Evolutionary conservation across 2,113 vertebrate species (phyloP), one percentile per base, ranked within the genome.

Genomic region (Phylloscopus trochilus): DNA sequence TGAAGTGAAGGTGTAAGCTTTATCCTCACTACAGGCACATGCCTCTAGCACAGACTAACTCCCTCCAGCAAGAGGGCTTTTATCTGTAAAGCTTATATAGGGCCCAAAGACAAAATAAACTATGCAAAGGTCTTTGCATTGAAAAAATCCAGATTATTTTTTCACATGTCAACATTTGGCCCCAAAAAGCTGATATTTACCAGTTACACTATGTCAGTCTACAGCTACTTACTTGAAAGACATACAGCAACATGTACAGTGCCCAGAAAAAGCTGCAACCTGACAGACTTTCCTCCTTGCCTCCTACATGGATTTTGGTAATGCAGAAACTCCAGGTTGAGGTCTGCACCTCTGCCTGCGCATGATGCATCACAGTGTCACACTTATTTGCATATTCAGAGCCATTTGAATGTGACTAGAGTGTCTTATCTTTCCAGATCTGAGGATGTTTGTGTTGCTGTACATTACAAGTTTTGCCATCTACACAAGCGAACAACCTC

Each of bases 381-480:
- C 17, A 19, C 28, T 84, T 55, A 30, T 1, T 56, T 55, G 16
- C 31, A 43, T 30, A 43, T 58, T 84, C 58, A 91, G 43, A 78
- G 30, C 15, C 16, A 8, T n/a, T 56, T 77, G 15, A 58, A 33
- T 59, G 18, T 30, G 7, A 41, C 16, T 53, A 23, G 28, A 72
- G 35, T 66, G 26, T 89, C 80, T 67, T 33, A n/a, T 10, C 96
- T 75, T 96, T 90, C 47, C 97, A 99, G 99, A 98, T 96, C 88
- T 97, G 95, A 99, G 96, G 97, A 99, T 99, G 99, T 98, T 99
- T 98, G 78, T 96, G 53, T 83, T 99, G 97, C 97, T 99, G 88
- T 98, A 98, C 70, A 93, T 97, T 31, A 97, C 98, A 92, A 99
- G 98, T 91, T 97, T 99, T 94, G 98, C 98, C 95, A 98, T 98